A percentile compares a stretch with the other conserved stretches of the same genome.
Evolutionary conservation across 2,113 vertebrate genomes (phyloP).

Genomic region (Nipponia nippon): DNA sequence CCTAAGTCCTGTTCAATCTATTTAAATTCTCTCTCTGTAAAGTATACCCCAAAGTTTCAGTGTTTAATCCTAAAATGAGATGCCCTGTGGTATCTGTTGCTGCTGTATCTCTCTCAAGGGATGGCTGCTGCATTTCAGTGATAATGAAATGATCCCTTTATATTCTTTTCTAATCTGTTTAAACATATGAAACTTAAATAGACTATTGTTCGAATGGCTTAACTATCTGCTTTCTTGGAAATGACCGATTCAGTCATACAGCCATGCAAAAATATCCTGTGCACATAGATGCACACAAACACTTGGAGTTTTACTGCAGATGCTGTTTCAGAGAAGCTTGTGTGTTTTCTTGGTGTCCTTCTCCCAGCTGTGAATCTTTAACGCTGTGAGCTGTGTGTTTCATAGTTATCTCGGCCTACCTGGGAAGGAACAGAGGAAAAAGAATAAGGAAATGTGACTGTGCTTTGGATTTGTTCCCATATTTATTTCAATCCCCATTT

Average conservation of each 20-base stretch:
- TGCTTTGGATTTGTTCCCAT: conserved; percentile 27
- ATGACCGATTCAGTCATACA: not conserved
- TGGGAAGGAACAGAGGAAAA: not conserved
- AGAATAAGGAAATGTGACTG: not conserved
- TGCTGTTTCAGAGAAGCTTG: not conserved
- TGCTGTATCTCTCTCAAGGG: not conserved
- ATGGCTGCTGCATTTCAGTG: not conserved
- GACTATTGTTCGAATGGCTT: not conserved
- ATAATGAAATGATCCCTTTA: not conserved
- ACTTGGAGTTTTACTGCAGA: not conserved
- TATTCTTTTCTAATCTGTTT: conserved; percentile 18
- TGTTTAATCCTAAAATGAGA: not conserved
- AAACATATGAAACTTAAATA: not conserved
- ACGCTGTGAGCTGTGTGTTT: not conserved
- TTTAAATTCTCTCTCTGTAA: not conserved
- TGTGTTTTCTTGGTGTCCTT: not conserved
- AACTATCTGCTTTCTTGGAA: not conserved
- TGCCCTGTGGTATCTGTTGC: not conserved
- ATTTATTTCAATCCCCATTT: not conserved
- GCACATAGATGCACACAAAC: not conserved
- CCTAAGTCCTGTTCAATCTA: not conserved
- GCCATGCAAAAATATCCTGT: not conserved
- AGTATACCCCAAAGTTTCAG: not conserved
- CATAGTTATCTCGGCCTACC: not conserved
- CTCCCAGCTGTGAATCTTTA: conserved; percentile 21